Percentiles rank a stretch among this genome's conserved stretches.
phyloP scores from a whole-genome alignment of 2,113 vertebrate species.

The Alces alces region DNA sequence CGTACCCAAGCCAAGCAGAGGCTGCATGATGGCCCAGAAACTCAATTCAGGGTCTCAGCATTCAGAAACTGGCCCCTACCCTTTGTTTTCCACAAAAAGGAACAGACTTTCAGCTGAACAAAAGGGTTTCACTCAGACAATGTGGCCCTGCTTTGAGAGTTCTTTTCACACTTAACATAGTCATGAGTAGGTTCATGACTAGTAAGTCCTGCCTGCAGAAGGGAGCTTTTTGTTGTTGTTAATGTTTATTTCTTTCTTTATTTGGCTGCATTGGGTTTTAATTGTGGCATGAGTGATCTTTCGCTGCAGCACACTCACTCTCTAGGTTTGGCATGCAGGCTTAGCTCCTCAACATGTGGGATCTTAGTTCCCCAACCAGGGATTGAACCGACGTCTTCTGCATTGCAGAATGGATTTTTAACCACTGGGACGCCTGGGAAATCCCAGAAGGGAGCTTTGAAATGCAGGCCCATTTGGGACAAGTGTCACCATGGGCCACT shows the following conservation, averaged over 20 bases:
- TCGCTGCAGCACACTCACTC: not conserved
- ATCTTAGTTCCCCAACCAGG: not conserved
- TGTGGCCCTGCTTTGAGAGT: not conserved
- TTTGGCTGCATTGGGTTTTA: not conserved
- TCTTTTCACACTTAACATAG: not conserved
- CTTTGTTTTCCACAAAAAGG: conserved; percentile 31
- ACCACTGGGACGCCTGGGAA: not conserved
- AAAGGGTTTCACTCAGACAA: not conserved
- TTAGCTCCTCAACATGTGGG: not conserved
- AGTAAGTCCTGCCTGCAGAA: not conserved
- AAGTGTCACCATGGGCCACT: not conserved
- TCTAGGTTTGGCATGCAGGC: not conserved
- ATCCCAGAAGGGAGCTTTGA: not conserved
- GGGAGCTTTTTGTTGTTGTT: not conserved
- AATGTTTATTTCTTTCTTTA: not conserved
- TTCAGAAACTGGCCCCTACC: not conserved
- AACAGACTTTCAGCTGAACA: not conserved
- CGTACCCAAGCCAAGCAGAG: not conserved
- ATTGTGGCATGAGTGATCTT: not conserved
- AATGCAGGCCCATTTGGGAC: not conserved
- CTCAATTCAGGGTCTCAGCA: not conserved
- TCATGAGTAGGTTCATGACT: not conserved
- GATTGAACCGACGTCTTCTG: not conserved
- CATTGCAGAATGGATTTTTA: not conserved
- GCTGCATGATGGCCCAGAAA: not conserved